Evolutionary conservation across 2,888 invertebrate genomes (phyloP).

Genomic region (Drosophila meridiana): DNA sequence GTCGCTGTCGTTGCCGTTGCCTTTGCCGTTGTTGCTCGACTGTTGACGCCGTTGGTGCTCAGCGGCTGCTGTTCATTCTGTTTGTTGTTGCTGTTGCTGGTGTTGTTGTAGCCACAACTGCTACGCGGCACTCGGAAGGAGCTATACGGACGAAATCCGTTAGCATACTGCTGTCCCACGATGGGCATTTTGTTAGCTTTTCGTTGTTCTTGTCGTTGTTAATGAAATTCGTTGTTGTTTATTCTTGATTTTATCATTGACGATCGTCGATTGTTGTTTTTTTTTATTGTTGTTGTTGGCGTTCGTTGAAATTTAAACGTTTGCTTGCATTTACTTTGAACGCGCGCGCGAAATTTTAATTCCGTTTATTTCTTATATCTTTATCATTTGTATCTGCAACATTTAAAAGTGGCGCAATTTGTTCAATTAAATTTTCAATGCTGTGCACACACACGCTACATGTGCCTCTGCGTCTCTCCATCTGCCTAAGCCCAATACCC

Average conservation of each 20-base stretch:
- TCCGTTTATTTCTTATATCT: slow-evolving; percentile 49
- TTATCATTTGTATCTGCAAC: slow-evolving; percentile 56
- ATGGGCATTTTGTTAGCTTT: slow-evolving; percentile 83
- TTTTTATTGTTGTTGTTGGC: slow-evolving; percentile 37
- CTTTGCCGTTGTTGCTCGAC: slow-evolving; percentile 34
- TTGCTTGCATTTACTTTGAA: slow-evolving; percentile 73
- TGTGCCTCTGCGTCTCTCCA: slow-evolving; percentile 1
- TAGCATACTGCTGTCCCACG: slow-evolving; percentile 83
- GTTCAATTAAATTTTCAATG: slow-evolving; percentile 64
- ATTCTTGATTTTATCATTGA: slow-evolving; percentile 24
- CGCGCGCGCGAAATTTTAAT: slow-evolving; percentile 63
- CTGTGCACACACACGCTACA: slow-evolving; percentile 67
- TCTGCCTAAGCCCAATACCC: not conserved
- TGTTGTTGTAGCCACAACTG: slow-evolving; percentile 62
- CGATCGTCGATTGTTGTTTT: slow-evolving; percentile 18
- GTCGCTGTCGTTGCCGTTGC: not conserved
- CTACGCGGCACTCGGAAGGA: slow-evolving; percentile 83
- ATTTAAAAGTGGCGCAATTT: slow-evolving; percentile 42
- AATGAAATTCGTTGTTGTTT: slow-evolving; percentile 29
- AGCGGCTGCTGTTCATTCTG: slow-evolving; percentile 50
- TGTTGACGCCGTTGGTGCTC: slow-evolving; percentile 49
- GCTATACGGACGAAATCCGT: slow-evolving; percentile 84
- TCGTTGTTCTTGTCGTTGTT: slow-evolving; percentile 49
- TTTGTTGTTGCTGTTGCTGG: slow-evolving; percentile 33
- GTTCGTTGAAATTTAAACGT: slow-evolving; percentile 76